Base-by-base conservation (phyloP, 2,797 vertebrate species). In the Myotis myotis region DNA sequence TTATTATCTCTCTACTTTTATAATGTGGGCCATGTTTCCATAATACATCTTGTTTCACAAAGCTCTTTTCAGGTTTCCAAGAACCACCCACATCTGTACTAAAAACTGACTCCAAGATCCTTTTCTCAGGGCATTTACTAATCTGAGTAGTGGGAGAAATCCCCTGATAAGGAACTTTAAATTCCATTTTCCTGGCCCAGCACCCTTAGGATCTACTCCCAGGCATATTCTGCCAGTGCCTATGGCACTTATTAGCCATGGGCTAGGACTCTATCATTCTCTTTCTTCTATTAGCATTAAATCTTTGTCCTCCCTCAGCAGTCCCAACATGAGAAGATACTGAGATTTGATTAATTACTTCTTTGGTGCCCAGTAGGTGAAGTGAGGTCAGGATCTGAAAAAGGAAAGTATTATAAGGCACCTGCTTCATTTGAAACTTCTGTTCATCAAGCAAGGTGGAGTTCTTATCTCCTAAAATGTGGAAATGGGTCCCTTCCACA, bases 341-440 rank as follows among this genome's bases (percentile, higher is more conserved):
- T 13, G 78, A 89, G 41, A 79, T 49, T 82, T 96, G 89, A 91
- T 25, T 82, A 66, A 19, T 79, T 76, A n/a, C 70, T 89, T 12
- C 19, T 75, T 7, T 74, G 20, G 30, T 76, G 36, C 36, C 41
- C 38, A 60, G 2, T 7, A 53, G 30, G 13, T 75, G 17, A 75
- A 28, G 38, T 75, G 17, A 75, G 22, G 33, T 84, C 28, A 85
- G 22, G 19, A 81, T 79, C 72, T 91, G 19, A 66, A 47, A 91
- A 89, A 66, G 44, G 38, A 85, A 86, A 93, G 20, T 5, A 78
- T 60, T 60, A 3, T 78, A 71, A 82, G 51, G 2, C 3, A 51
- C 19, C 19, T 66, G 30, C 44, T 22, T 92, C 62, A 51, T 85
- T 89, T 87, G n/a, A 91, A 92, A 38, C n/a, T 25, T 96, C 84